These are phyloP conservation scores for Julus scandinavius DNA, from an alignment of 2,888 invertebrate genomes.

Conservation along the genomic window DNA sequence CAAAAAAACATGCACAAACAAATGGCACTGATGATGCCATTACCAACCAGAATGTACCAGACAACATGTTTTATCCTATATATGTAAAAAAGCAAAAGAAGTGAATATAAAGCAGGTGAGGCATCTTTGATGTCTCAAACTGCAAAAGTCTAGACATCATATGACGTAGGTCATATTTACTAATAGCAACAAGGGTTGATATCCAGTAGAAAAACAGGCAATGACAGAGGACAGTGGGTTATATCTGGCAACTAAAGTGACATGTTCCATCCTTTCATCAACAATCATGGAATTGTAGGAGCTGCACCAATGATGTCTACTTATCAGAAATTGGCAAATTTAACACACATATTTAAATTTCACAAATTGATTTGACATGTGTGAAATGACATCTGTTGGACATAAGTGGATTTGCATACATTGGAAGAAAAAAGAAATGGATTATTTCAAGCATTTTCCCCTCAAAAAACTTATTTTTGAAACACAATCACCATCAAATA, in stretches of 20 bases:
- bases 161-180: background rate
- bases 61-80: background rate
- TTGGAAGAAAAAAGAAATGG: background rate
- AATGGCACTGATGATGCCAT: background rate
- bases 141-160: constrained; percentile 26
- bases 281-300: background rate
- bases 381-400: background rate
- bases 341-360: background rate
- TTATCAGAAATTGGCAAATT: background rate
- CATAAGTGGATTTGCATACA: background rate
- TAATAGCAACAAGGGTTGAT: background rate
- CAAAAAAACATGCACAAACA: background rate
- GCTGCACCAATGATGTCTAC: background rate
- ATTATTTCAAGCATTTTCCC: background rate
- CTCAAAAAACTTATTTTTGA: background rate
- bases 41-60: background rate
- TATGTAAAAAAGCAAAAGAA: background rate
- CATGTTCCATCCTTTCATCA: background rate
- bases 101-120: background rate
- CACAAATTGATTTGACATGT: background rate
- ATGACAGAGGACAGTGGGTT: background rate
- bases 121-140: constrained; percentile 26
- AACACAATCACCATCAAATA: background rate
- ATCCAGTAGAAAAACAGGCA: background rate
- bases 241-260: background rate